A percentile compares a stretch with the other conserved stretches of the same genome.
Conservation (phyloP, 2,888 invertebrate genomes). For the Lithophane socia region DNA sequence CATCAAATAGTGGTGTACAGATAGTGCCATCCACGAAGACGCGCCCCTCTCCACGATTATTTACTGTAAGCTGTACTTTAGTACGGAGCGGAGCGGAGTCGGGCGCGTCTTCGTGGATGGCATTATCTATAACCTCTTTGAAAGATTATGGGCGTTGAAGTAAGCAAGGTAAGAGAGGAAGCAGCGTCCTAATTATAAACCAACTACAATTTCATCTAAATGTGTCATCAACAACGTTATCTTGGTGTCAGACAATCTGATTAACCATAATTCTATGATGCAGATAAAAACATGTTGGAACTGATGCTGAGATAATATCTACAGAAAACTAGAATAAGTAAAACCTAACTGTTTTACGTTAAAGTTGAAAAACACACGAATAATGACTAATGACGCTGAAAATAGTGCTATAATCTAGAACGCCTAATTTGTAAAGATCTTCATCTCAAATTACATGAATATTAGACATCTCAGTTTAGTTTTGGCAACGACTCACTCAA, state of each 20-base stretch:
- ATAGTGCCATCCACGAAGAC: too few species aligned
- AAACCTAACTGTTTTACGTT: not conserved
- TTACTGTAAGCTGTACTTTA: too few species aligned
- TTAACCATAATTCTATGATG: not conserved
- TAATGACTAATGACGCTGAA: not conserved
- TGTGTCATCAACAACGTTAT: constrained; percentile 36
- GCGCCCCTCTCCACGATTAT: too few species aligned
- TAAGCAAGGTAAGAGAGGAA: not conserved
- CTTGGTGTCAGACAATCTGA: constrained; percentile 8
- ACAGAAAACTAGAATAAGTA: not conserved
- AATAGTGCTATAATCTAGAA: not conserved
- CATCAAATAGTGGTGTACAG: not conserved
- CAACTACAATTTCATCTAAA: constrained; percentile 35
- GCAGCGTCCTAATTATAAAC: constrained; percentile 13
- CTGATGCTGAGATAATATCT: not conserved
- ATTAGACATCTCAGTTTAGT: constrained; percentile 13
- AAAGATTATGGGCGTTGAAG: not conserved
- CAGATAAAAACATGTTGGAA: not conserved
- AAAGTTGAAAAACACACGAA: not conserved
- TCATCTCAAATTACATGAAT: not conserved
- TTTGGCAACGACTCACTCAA: constrained; percentile 26
- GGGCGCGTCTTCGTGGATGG: too few species aligned
- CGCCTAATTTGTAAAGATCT: constrained; percentile 7
- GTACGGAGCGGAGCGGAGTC: too few species aligned
- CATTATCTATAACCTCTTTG: too few species aligned